Evolutionary conservation across 2,888 invertebrate genomes (phyloP), one percentile per base, ranked within the genome.

Genomic region (Harpagoxenus sublaevis): DNA sequence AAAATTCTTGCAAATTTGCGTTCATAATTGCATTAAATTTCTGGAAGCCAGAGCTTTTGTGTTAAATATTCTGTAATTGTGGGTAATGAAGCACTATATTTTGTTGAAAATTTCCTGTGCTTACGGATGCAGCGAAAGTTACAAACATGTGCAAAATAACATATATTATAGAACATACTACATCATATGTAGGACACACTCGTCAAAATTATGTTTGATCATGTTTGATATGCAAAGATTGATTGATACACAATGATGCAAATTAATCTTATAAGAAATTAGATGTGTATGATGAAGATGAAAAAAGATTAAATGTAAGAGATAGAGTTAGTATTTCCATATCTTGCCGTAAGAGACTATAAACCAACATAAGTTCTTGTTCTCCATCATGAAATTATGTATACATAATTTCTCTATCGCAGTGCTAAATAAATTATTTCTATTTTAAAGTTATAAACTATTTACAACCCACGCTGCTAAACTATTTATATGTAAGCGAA

Each of bases 31-130:
- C 23, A 51, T 65, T 62, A 48, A 31, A 75, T 62, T 75, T 48
- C 12, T 75, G 39, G 1, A 39, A 75, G 35, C 28, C 48, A 39
- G 6, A 23, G 51, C 39, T 75, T 23, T 65, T 39, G 9, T 51
- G 39, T 35, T 51, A 31, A 68, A 45, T 60, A 73, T 60, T 39
- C 35, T 18, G 23, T 75, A 65, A 75, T 65, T 75, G 51, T 28
- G 35, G 39, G 6, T 65, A 65, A 65, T 51, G 15, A 51, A 23
- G 18, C 51, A 6, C 63, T 51, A 75, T 15, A 51, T 75, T 65
- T 65, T 23, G 6, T 45, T 65, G 51, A 65, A 75, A 75, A 65
- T 75, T 75, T 75, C 18, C 10, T 15, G 9, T 39, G 39, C 48
- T 48, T 65, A 39, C 3, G 4, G n/a, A 10, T 62, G 45, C 10